Evolutionary conservation across 2,113 vertebrate species (phyloP).

Genomic region (Tonatia bakeri): DNA sequence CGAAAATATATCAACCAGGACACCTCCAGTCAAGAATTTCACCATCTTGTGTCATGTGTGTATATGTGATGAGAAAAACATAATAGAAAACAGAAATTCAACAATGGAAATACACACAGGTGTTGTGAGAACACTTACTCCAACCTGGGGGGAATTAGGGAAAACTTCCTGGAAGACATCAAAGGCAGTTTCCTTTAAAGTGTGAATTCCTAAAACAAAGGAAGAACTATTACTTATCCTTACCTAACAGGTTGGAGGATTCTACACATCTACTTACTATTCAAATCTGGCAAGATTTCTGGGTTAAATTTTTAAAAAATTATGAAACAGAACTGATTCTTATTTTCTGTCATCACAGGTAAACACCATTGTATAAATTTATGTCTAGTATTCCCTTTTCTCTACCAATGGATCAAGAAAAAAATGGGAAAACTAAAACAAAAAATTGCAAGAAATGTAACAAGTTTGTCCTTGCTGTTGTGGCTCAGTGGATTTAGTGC

Average conservation of each 20-base stretch:
- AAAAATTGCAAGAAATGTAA: not conserved
- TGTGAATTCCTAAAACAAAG: not conserved
- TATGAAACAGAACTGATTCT: not conserved
- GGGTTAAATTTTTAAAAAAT: not conserved
- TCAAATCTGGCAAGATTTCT: not conserved
- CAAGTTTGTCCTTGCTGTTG: not conserved
- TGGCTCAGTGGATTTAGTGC: too few relatives aligned
- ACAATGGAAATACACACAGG: not conserved
- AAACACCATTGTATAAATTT: not conserved
- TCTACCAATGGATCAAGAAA: not conserved
- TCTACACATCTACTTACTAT: not conserved
- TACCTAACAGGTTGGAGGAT: not conserved
- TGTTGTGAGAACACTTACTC: not conserved
- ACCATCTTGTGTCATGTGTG: not conserved
- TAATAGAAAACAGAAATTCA: not conserved
- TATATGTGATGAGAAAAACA: not conserved
- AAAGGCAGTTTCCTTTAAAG: not conserved
- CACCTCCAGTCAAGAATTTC: not conserved
- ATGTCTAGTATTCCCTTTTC: not conserved
- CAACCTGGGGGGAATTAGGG: not conserved
- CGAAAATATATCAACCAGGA: not conserved
- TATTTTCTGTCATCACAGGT: not conserved
- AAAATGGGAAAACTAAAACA: too few relatives aligned
- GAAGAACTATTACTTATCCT: not conserved
- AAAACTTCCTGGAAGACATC: not conserved